Percentiles rank a stretch among this genome's conserved stretches.
Evolutionary conservation across 2,888 invertebrate genomes (phyloP).

Genomic region (Pyrgus malvae): DNA sequence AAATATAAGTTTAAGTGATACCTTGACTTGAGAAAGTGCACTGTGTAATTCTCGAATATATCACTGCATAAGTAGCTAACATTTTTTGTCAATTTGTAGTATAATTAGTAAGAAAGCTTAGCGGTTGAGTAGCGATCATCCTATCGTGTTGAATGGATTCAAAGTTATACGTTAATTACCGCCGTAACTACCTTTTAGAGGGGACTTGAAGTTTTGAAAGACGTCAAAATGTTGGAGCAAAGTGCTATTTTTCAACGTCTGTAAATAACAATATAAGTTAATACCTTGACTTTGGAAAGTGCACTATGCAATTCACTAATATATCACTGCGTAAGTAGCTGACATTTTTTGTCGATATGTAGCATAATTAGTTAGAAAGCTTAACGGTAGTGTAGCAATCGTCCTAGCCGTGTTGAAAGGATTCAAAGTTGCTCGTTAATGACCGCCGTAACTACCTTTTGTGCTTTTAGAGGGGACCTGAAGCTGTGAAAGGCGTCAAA

Average conservation of each 20-base stretch:
- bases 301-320: no score
- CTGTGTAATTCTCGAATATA: no score
- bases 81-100: constrained; percentile 14
- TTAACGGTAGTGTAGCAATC: constrained; percentile 15
- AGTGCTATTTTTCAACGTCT: constrained; percentile 52
- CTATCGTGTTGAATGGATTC: constrained; percentile 34
- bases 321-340: no score
- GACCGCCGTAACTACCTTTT: constrained; percentile 41
- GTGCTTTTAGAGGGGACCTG: constrained; percentile 34
- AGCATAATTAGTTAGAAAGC: constrained; percentile 19
- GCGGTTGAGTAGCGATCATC: constrained; percentile 15
- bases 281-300: no score
- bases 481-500: constrained; percentile 49
- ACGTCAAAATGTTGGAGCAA: constrained; percentile 50
- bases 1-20: constrained; percentile 38
- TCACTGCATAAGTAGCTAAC: no score
- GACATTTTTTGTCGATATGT: no score
- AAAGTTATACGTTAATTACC: constrained; percentile 39
- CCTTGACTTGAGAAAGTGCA: constrained; percentile 33
- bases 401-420: constrained; percentile 33
- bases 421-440: constrained; percentile 38
- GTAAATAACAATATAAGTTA: constrained; percentile 40
- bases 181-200: constrained; percentile 39
- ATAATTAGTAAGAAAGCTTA: constrained; percentile 17
- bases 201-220: constrained; percentile 41